phyloP scores from a whole-genome alignment of 2,888 invertebrate genomes.

The Norana najaformis region DNA sequence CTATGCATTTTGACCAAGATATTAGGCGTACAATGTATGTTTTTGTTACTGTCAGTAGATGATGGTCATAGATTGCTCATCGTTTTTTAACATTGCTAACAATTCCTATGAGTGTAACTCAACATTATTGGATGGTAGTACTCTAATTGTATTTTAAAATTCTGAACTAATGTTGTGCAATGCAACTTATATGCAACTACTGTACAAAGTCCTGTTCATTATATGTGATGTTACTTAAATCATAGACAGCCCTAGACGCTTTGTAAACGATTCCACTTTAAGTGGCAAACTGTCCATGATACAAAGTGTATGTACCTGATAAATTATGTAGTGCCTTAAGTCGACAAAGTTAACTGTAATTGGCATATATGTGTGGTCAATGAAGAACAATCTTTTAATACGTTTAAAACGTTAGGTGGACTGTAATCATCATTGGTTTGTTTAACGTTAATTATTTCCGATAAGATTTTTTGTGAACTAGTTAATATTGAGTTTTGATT shows the following conservation, averaged over 20 bases:
- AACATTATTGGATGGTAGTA: not conserved
- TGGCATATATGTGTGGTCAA: not conserved
- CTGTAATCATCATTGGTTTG: not conserved
- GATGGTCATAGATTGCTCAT: conserved; percentile 5
- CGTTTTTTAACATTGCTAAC: not conserved
- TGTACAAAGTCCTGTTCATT: conserved; percentile 13
- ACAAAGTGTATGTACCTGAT: not conserved
- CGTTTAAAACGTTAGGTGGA: not conserved
- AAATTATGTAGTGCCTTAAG: not conserved
- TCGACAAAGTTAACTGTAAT: not conserved
- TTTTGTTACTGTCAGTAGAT: not conserved
- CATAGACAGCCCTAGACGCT: not conserved
- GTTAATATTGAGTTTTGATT: not conserved
- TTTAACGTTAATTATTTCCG: not conserved
- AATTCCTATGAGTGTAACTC: conserved; percentile 1
- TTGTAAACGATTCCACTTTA: not conserved
- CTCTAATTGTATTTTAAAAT: not conserved
- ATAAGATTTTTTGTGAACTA: not conserved
- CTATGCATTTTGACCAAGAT: not conserved
- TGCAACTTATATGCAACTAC: not conserved
- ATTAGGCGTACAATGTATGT: not conserved
- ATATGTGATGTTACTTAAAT: not conserved
- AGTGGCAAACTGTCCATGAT: not conserved
- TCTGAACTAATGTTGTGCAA: not conserved
- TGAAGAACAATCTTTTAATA: not conserved